phyloP scores from a whole-genome alignment of 2,113 vertebrate genomes.

The Etia nguti region DNA sequence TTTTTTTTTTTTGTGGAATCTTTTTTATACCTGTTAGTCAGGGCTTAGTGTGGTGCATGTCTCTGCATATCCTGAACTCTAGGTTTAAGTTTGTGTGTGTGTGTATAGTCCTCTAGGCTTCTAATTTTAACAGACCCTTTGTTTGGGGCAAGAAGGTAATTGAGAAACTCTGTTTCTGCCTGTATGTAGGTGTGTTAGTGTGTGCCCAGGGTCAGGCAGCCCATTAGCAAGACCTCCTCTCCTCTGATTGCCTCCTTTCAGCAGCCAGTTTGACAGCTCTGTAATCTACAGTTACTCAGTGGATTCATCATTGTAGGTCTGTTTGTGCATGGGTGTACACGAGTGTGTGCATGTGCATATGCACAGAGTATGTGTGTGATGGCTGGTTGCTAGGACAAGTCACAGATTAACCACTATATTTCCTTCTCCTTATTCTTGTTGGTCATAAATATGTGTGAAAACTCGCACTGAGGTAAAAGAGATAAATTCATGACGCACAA shows the following conservation, averaged over 20 bases:
- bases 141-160: not conserved
- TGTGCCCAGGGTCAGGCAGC: slow-evolving; percentile 38
- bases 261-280: slow-evolving; percentile 56
- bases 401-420: not conserved
- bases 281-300: slow-evolving; percentile 55
- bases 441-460: not conserved
- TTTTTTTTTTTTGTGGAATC: slow-evolving; percentile 20
- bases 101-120: not conserved
- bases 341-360: not conserved
- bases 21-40: slow-evolving; percentile 61
- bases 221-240: slow-evolving; percentile 54
- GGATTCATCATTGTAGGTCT: slow-evolving; percentile 40
- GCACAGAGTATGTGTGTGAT: not conserved
- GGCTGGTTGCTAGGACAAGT: not conserved
- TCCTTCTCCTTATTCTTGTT: not conserved
- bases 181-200: not conserved
- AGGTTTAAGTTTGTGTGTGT: not conserved
- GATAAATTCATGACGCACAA: not conserved
- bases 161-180: not conserved
- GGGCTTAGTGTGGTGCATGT: slow-evolving; percentile 50
- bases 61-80: slow-evolving; percentile 50
- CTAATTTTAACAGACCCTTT: slow-evolving; percentile 20
- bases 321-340: slow-evolving; percentile 5
- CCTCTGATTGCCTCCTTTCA: slow-evolving; percentile 54
- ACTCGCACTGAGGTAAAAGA: not conserved